phyloP scores from a whole-genome alignment of 2,888 invertebrate species.

The Nematopogon swammerdamellus region DNA sequence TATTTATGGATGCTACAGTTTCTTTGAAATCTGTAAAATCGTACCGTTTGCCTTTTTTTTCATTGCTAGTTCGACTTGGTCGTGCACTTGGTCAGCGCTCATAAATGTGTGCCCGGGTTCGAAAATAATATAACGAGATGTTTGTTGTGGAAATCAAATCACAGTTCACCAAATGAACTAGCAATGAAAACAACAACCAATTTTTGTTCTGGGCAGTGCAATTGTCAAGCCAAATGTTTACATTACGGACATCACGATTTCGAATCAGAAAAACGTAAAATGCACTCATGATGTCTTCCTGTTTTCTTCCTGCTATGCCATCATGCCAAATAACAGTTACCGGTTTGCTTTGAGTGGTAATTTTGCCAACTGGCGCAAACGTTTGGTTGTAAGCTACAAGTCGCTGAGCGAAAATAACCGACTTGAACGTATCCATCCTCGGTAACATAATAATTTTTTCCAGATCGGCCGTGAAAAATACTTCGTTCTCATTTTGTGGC shows the following conservation, averaged over 20 bases:
- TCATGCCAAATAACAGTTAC: constrained; percentile 9
- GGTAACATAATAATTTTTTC: constrained; percentile 14
- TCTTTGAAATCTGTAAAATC: constrained; percentile 14
- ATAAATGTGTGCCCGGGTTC: constrained; percentile 17
- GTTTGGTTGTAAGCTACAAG: constrained; percentile 12
- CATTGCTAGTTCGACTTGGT: constrained; percentile 13
- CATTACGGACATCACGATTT: constrained; percentile 7
- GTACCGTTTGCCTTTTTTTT: constrained; percentile 13
- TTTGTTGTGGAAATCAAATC: constrained; percentile 10
- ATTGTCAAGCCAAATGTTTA: constrained; percentile 14
- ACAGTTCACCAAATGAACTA: constrained; percentile 13
- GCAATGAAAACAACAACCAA: constrained; percentile 12
- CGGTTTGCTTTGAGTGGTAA: constrained; percentile 6
- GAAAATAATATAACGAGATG: constrained; percentile 11
- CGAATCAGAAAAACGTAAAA: constrained; percentile 11
- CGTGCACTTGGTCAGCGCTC: constrained; percentile 14
- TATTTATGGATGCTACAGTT: constrained; percentile 10
- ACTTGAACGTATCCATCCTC: constrained; percentile 11
- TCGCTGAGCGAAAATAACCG: constrained; percentile 11
- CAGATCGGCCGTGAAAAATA: constrained; percentile 9
- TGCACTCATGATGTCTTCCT: constrained; percentile 10
- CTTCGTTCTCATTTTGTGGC: constrained; percentile 4
- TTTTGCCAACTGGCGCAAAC: constrained; percentile 12
- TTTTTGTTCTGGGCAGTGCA: constrained; percentile 15
- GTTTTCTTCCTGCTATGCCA: constrained; percentile 9